These are phyloP conservation scores for Melanotus villosus DNA, from an alignment of 2,888 invertebrate species.

Conservation along the genomic window DNA sequence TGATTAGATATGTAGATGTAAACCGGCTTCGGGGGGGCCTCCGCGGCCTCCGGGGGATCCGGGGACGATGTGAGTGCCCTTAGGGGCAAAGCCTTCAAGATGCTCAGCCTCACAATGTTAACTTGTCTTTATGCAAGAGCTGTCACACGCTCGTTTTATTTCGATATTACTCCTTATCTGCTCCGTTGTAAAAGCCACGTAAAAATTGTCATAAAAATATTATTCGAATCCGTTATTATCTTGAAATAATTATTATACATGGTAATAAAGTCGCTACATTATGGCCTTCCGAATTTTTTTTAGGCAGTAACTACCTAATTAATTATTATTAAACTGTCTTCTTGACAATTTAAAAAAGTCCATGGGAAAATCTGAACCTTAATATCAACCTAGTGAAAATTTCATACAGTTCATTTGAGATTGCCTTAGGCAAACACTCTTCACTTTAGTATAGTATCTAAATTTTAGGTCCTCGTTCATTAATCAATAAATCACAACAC, in stretches of 20 bases:
- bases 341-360: background rate
- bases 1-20: constrained; percentile 53
- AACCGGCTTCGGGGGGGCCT: constrained; percentile 50
- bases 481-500: no score
- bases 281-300: background rate
- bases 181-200: constrained; percentile 16
- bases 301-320: constrained; percentile 16
- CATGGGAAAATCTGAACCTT: background rate
- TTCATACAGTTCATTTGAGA: no score
- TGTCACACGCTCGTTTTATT: constrained; percentile 49
- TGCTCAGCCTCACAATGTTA: constrained; percentile 43
- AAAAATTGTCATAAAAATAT: constrained; percentile 34
- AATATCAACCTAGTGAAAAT: no score
- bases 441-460: no score
- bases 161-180: constrained; percentile 31
- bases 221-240: constrained; percentile 37
- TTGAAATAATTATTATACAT: constrained; percentile 27
- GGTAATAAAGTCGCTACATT: constrained; percentile 28
- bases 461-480: no score
- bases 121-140: constrained; percentile 47
- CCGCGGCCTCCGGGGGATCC: constrained; percentile 44
- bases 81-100: constrained; percentile 46
- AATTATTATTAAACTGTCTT: constrained; percentile 22
- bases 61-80: constrained; percentile 49
- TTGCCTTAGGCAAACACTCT: no score